Conservation (phyloP, 2,888 invertebrate genomes). For the Ernsta delagoae region DNA sequence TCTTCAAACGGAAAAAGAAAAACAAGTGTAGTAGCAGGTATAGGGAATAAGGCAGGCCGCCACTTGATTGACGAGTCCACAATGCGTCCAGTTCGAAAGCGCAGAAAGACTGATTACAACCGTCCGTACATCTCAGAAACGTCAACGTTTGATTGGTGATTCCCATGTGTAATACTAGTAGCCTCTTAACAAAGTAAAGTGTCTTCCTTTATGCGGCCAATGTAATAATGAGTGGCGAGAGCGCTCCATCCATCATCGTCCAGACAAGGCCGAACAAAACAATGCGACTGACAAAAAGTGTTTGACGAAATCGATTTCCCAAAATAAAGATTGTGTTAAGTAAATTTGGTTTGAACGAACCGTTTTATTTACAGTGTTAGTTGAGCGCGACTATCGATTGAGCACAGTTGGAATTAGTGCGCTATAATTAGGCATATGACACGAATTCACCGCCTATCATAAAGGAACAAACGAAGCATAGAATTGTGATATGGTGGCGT, state of each 20-base stretch:
- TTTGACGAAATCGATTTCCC: slow-evolving; percentile 47
- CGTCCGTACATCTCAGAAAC: slow-evolving; percentile 70
- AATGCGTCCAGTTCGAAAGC: slow-evolving; percentile 59
- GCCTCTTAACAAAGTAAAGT: slow-evolving; percentile 58
- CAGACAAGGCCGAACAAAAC: slow-evolving; percentile 66
- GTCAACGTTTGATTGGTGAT: slow-evolving; percentile 81
- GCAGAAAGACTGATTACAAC: slow-evolving; percentile 67
- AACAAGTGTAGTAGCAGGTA: slow-evolving; percentile 55
- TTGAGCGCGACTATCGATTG: slow-evolving; percentile 65
- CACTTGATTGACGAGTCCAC: slow-evolving; percentile 73
- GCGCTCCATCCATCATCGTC: slow-evolving; percentile 70
- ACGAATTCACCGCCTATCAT: slow-evolving; percentile 77
- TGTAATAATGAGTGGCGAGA: slow-evolving; percentile 50
- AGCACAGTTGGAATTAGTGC: slow-evolving; percentile 70
- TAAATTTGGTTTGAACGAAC: slow-evolving; percentile 34
- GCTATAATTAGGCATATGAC: slow-evolving; percentile 82
- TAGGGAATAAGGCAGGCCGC: slow-evolving; percentile 50
- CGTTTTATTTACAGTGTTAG: slow-evolving; percentile 40
- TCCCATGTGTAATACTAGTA: slow-evolving; percentile 84
- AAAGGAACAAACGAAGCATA: slow-evolving; percentile 80
- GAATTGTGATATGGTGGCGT: slow-evolving; percentile 78
- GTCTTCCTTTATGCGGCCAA: slow-evolving; percentile 50
- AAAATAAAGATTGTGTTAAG: slow-evolving; percentile 39
- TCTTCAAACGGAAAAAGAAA: slow-evolving; percentile 61
- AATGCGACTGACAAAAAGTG: slow-evolving; percentile 54